Evolutionary conservation across 2,113 vertebrate genomes (phyloP), one percentile per base, ranked within the genome.

Genomic region (Leptobrachium leishanense): DNA sequence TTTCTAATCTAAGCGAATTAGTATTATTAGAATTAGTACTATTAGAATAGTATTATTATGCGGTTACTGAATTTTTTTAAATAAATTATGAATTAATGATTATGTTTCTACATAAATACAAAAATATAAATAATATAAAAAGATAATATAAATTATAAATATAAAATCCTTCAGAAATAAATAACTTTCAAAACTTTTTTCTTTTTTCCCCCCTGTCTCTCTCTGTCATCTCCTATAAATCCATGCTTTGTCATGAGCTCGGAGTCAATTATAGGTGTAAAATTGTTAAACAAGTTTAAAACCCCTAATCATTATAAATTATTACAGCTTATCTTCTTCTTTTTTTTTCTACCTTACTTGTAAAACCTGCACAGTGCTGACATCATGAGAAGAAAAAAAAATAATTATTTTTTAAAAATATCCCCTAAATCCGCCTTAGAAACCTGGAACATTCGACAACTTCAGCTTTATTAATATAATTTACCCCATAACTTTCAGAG

Each of bases 401-500:
- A 68, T 77, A 65, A 77, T 57, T 53, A 41, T 53, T 41, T 43
- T 50, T 53, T 41, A 6, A 44, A 68, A n/a, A n/a, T 43, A 46
- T 63, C 40, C 63, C 67, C 76, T 46, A 7, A 1, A 50, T 40
- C 3, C 31, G 10, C 42, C 3, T 46, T 46, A 46, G 8, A 46
- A 69, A 20, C 46, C 44, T 39, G 5, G 6, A 20, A 40, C 12
- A 57, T 70, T 77, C 76, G 46, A 68, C 76, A 55, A 54, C 76
- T 70, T 66, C 55, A 12, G 31, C 41, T 77, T 70, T 77, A 77
- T 77, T 77, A 79, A 79, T 67, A 79, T 66, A 79, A 54, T 79
- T 79, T 20, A 66, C 67, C 70, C 77, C 70, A 79, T 70, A 73
- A 67, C 62, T 74, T 79, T 67, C 12, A 39, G 62, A 55, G 70